Evolutionary conservation across 2,113 vertebrate genomes (phyloP).

Genomic region (Cervus canadensis): DNA sequence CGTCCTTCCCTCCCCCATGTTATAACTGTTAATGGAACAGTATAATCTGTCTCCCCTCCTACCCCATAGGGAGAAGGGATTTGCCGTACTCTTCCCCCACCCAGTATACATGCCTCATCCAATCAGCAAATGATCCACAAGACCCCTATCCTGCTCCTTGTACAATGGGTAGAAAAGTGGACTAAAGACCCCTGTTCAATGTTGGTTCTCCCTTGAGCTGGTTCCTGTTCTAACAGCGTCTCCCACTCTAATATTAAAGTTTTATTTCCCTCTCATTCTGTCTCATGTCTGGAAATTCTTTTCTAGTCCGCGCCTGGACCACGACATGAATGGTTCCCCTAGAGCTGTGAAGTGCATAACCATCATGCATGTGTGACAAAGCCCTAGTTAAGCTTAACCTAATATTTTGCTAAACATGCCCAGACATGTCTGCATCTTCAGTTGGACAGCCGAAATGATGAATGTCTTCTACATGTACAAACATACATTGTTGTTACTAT

Average conservation of each 20-base stretch:
- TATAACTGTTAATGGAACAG: not conserved
- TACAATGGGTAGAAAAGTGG: not conserved
- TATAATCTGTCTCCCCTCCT: not conserved
- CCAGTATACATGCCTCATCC: not conserved
- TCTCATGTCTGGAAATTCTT: not conserved
- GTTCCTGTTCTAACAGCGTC: not conserved
- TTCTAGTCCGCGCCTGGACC: fast-evolving
- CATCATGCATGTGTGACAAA: not conserved
- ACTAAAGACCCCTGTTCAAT: not conserved
- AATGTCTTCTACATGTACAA: not conserved
- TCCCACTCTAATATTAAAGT: not conserved
- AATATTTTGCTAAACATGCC: not conserved
- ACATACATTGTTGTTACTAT: not conserved
- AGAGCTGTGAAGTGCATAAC: not conserved
- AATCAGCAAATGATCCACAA: not conserved
- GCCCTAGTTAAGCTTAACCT: not conserved
- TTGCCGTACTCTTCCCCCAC: not conserved
- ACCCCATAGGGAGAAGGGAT: not conserved
- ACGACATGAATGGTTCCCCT: not conserved
- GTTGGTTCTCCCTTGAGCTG: not conserved
- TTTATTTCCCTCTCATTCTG: not conserved
- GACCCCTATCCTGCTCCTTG: not conserved
- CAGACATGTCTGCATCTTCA: not conserved
- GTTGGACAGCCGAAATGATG: not conserved
- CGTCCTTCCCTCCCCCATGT: not conserved